Evolutionary conservation across 2,888 invertebrate genomes (phyloP).

Genomic region (Agonopterix alstromeriana): DNA sequence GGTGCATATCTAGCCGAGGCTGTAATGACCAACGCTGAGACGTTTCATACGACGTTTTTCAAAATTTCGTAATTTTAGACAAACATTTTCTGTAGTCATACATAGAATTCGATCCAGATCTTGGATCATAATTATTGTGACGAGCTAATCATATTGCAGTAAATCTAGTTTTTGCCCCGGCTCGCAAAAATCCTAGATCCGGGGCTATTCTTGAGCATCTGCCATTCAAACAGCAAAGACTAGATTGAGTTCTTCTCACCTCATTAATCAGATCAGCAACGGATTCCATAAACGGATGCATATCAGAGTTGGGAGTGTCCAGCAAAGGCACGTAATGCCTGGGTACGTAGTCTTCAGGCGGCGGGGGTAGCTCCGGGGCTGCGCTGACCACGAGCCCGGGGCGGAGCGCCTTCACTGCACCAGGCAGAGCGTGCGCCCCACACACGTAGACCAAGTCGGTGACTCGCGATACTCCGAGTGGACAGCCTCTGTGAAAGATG

Average conservation of each 20-base stretch:
- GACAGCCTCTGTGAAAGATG: conserved; percentile 48
- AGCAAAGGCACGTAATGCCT: conserved; percentile 84
- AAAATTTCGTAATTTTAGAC: too few species aligned
- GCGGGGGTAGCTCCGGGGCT: conserved; percentile 88
- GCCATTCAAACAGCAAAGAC: too few species aligned
- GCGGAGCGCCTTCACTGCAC: conserved; percentile 80
- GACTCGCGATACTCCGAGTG: conserved; percentile 82
- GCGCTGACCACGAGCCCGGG: conserved; percentile 89
- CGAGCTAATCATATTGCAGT: too few species aligned
- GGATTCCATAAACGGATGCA: conserved; percentile 85
- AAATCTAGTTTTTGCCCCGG: too few species aligned
- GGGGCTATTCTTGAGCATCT: background rate
- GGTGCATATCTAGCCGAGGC: too few species aligned
- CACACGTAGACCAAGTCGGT: conserved; percentile 85
- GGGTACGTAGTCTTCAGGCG: conserved; percentile 75
- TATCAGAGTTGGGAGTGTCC: conserved; percentile 84
- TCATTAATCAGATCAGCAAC: conserved; percentile 87
- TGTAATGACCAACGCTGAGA: too few species aligned
- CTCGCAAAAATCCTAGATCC: too few species aligned
- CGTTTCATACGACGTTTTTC: too few species aligned
- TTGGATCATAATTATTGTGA: too few species aligned
- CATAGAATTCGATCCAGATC: too few species aligned
- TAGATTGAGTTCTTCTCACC: conserved; percentile 44
- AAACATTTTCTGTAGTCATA: too few species aligned
- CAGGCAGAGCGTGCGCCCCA: conserved; percentile 85